phyloP scores from a whole-genome alignment of 2,888 invertebrate species.

The Agriotes lineatus region DNA sequence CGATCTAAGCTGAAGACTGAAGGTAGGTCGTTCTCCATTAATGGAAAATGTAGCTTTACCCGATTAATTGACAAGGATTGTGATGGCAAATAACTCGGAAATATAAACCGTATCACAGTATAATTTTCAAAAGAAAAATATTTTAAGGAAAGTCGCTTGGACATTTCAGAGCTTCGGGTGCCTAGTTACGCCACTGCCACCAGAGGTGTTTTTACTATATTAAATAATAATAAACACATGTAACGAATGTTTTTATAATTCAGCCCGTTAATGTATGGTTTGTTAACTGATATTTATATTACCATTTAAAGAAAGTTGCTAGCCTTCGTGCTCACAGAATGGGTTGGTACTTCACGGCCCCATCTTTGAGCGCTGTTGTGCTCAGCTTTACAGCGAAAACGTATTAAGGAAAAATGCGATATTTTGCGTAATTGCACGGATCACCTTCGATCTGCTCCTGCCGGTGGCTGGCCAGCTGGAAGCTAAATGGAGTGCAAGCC shows the following conservation, averaged over 20 bases:
- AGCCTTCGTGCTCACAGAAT: constrained; percentile 31
- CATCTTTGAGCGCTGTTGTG: constrained; percentile 27
- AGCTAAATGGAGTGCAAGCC: constrained; percentile 42
- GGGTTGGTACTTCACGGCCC: constrained; percentile 41
- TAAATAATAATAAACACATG: constrained; percentile 26
- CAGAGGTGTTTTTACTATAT: constrained; percentile 5
- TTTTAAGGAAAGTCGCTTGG: too few relatives aligned
- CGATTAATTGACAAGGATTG: too few relatives aligned
- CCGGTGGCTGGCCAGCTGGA: too few relatives aligned
- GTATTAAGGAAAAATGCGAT: constrained; percentile 13
- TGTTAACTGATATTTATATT: constrained; percentile 42
- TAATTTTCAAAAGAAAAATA: too few relatives aligned
- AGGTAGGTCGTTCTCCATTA: too few relatives aligned
- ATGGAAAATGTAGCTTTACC: too few relatives aligned
- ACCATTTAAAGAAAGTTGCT: constrained; percentile 43
- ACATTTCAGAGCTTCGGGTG: too few relatives aligned
- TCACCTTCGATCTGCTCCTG: constrained; percentile 2
- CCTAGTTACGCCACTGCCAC: background rate
- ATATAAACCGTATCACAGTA: too few relatives aligned
- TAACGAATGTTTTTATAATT: constrained; percentile 24
- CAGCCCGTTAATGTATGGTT: constrained; percentile 32
- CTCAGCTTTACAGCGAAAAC: background rate
- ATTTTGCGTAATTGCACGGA: constrained; percentile 16
- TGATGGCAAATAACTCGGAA: too few relatives aligned
- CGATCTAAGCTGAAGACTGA: too few relatives aligned